Conservation (phyloP, 2,797 vertebrate species). For the Dermochelys coriacea region DNA sequence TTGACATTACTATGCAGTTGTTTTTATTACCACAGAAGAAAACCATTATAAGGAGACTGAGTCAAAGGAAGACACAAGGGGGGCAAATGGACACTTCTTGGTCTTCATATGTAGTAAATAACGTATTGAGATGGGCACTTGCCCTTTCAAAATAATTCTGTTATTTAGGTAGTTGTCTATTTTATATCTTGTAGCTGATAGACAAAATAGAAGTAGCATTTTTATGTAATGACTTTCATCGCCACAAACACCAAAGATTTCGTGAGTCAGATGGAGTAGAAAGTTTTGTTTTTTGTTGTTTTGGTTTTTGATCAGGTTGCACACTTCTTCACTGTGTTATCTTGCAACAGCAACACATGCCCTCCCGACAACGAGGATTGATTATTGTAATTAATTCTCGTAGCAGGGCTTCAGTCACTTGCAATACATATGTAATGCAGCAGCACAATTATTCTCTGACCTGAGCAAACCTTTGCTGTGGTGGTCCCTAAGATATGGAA, state of each 20-base stretch:
- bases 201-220: rapidly evolving
- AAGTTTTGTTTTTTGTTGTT: rapidly evolving
- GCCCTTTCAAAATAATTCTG: not conserved
- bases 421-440: not conserved
- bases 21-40: not conserved
- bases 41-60: not conserved
- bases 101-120: not conserved
- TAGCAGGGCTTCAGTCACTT: constrained; percentile 18
- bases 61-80: not conserved
- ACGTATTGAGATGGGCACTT: not conserved
- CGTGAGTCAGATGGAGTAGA: not conserved
- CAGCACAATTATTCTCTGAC: not conserved
- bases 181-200: not conserved
- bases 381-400: constrained; percentile 14
- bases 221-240: not conserved
- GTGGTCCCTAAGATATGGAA: not conserved
- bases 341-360: not conserved
- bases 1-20: not conserved
- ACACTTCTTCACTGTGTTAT: not conserved
- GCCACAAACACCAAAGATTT: not conserved
- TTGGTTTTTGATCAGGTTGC: not conserved
- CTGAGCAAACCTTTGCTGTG: not conserved
- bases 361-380: not conserved
- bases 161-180: not conserved
- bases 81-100: rapidly evolving